These are phyloP conservation scores for Sinhomidia bicolor DNA, from an alignment of 2,888 invertebrate genomes.

Conservation along the genomic window DNA sequence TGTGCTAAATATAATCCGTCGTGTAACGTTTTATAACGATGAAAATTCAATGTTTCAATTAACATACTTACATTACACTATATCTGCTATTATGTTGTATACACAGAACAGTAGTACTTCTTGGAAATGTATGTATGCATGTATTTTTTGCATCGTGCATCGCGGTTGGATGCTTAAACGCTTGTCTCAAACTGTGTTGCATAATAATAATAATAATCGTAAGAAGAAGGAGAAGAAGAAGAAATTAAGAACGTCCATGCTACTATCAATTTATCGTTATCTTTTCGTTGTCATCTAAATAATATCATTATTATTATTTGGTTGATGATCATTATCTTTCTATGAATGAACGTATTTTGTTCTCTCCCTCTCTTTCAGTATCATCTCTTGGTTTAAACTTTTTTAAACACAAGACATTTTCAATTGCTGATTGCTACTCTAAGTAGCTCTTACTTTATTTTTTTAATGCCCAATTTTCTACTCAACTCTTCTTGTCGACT, in stretches of 20 bases:
- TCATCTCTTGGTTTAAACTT: slow-evolving; percentile 19
- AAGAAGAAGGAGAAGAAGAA: too few species aligned
- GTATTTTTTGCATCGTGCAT: slow-evolving; percentile 8
- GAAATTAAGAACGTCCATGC: slow-evolving; percentile 27
- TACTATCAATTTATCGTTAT: slow-evolving; percentile 57
- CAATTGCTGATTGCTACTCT: too few species aligned
- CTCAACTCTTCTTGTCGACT: slow-evolving; percentile 24
- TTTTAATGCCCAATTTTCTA: background rate
- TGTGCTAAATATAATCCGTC: slow-evolving; percentile 47
- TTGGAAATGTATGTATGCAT: too few species aligned
- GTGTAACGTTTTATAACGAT: slow-evolving; percentile 40
- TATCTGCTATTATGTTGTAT: background rate
- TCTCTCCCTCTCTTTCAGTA: background rate
- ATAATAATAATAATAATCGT: slow-evolving; percentile 30
- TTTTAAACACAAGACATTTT: background rate
- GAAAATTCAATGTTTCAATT: slow-evolving; percentile 65
- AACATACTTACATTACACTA: slow-evolving; percentile 35
- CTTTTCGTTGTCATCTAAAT: slow-evolving; percentile 44
- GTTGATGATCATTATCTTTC: background rate
- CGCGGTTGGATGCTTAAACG: background rate
- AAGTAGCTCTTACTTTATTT: background rate
- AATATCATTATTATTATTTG: slow-evolving; percentile 1
- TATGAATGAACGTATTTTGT: background rate
- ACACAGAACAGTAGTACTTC: background rate
- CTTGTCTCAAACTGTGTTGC: slow-evolving; percentile 24